These are phyloP conservation scores for Procambarus clarkii DNA, from an alignment of 1,140 invertebrate genomes.

Conservation along the genomic window DNA sequence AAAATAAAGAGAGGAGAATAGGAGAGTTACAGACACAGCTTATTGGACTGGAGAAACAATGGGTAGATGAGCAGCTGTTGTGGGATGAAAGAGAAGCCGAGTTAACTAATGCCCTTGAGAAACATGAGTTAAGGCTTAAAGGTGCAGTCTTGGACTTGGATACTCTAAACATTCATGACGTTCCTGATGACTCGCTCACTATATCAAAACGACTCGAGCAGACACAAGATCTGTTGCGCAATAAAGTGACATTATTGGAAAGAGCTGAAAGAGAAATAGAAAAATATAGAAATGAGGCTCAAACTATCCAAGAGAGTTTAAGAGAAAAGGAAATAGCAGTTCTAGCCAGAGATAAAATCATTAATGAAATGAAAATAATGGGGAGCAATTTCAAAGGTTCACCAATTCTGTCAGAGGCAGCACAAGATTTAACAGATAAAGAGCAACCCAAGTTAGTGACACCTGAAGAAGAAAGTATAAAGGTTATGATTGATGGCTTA, in stretches of 20 bases:
- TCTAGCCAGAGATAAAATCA: conserved; percentile 55
- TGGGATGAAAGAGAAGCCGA: conserved; percentile 53
- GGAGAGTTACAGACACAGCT: conserved; percentile 49
- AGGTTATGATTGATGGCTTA: conserved; percentile 42
- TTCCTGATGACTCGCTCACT: conserved; percentile 21
- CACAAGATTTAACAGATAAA: not conserved
- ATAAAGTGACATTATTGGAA: conserved; percentile 21
- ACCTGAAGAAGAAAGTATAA: conserved; percentile 52
- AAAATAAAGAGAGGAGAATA: conserved; percentile 38
- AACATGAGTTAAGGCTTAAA: conserved; percentile 38
- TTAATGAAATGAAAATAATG: conserved; percentile 44
- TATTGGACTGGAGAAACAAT: conserved; percentile 52
- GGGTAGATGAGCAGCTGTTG: conserved; percentile 52
- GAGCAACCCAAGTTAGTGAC: not conserved
- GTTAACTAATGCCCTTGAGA: conserved; percentile 27
- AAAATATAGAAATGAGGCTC: conserved; percentile 25
- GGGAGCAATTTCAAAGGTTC: conserved; percentile 26
- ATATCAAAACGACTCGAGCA: conserved; percentile 38
- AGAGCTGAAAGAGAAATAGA: conserved; percentile 34
- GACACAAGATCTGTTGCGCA: conserved; percentile 26
- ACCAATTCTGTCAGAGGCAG: not conserved
- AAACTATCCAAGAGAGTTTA: not conserved
- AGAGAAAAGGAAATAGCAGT: conserved; percentile 52
- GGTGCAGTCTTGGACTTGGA: conserved; percentile 27
- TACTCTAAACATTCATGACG: conserved; percentile 13